Evolutionary conservation across 23 tunicate genomes (phyloP), one percentile per base, ranked within the genome.

Genomic region (Halocynthia aurantium): DNA sequence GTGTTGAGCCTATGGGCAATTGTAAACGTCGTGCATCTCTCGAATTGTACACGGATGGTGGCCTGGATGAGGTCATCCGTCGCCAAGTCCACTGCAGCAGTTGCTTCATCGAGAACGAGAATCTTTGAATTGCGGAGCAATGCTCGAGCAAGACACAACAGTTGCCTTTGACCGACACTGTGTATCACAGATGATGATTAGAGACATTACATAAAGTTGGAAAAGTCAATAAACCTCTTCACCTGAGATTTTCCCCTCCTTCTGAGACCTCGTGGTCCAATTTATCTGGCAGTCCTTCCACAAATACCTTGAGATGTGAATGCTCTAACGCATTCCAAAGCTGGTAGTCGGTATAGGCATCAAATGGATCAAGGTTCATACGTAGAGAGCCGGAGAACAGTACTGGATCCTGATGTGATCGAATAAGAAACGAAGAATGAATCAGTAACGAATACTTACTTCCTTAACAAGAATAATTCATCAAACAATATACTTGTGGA

Each of bases 91-190:
- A 90, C 97, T 2, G 97, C 97, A 62, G 97, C 89, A 6, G 97
- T 90, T 10, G 97, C 97, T 85, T 90, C 97, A 71, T 90, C 97
- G 8, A 90, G 80, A 6, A 90, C 91, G 7, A 90, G 83, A 76
- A 90, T 81, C 71, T 85, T 86, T 17, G 97, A 90, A 19, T 81
- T 70, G 7, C 97, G 80, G 13, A 90, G 64, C 17, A 90, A 62
- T 13, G 97, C 97, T 5, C 97, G 83, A 8, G 86, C 91, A 6
- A 90, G 73, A 71, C 97, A 90, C 20, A 90, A 91, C 11, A 90
- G 87, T 52, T 90, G 97, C 7, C 97, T 86, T 65, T 90, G 91
- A n/a, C 97, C 97, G 70, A 90, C 97, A 81, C 97, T 88, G 76
- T 62, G 44, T 31, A 31, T 0, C 44, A 31, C 44, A 31, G 44